Base-by-base conservation (phyloP, 2,888 invertebrate species). In the Blastobasis lacticolella region DNA sequence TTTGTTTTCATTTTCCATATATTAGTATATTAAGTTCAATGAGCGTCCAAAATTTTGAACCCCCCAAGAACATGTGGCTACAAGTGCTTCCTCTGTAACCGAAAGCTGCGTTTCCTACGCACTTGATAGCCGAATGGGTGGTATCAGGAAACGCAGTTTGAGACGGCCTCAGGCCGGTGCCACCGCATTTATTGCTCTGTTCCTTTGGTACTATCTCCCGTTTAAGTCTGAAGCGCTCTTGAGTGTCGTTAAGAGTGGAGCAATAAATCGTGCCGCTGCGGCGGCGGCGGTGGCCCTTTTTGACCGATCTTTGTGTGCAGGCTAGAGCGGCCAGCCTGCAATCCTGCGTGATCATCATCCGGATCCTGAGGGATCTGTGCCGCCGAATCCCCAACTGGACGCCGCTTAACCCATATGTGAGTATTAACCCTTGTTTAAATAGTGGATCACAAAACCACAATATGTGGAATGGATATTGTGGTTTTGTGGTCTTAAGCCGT, bases 311-410 rank as follows among this genome's bases (percentile, higher is more conserved):
- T 38, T 38, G 58, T 66, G 71, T 66, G 72, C 62, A 97, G 97
- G 98, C 98, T 92, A 96, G 97, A 88, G 98, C 97, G 61, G 95
- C 96, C 69, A 95, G 95, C 62, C 91, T 98, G 74, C 97, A 97
- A 87, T 97, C 97, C 64, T 98, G 98, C 84, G 97, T 98, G 58
- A 95, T 98, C 90, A 94, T 98, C 72, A 97, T 99, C 75, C 92
- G 99, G 61, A 94, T 99, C 72, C 90, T 99, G 84, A 91, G 98
- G 63, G 98, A 99, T 90, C 91, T 99, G 55, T 97, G 98, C 83
- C 95, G 95, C 77, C 93, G 98, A 70, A 94, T 97, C 54, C 95
- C 97, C 59, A 96, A 97, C 54, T 99, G 98, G 98, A 93, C 95
- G 64, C 94, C 97, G 55, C 90, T 99, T 58, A 95, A 94, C 72